Conservation (phyloP, 2,888 invertebrate genomes). For the Chrysomela aeneicollis region DNA sequence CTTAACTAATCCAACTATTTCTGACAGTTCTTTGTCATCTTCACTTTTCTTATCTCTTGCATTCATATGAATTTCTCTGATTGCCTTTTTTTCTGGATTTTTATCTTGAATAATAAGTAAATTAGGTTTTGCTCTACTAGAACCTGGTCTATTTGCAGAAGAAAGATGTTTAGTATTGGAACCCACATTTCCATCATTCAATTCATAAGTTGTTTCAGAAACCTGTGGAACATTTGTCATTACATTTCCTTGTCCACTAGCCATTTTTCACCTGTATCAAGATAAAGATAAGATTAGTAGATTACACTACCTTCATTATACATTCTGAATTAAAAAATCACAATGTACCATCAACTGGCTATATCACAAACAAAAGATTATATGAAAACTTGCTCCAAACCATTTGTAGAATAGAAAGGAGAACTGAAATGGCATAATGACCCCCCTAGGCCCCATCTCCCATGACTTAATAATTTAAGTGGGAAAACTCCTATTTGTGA, state of each 20-base stretch:
- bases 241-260: constrained; percentile 10
- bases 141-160: not conserved
- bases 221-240: not conserved
- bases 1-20: not conserved
- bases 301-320: too few relatives aligned
- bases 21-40: not conserved
- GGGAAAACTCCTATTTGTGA: too few relatives aligned
- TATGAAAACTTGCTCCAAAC: too few relatives aligned
- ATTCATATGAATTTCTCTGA: constrained; percentile 25
- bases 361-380: too few relatives aligned
- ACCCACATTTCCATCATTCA: not conserved
- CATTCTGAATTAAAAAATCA: too few relatives aligned
- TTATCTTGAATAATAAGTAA: constrained; percentile 2
- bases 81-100: not conserved
- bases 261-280: not conserved
- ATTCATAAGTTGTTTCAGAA: not conserved
- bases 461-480: too few relatives aligned
- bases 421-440: too few relatives aligned
- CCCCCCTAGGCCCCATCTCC: too few relatives aligned
- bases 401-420: too few relatives aligned
- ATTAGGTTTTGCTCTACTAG: constrained; percentile 9
- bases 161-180: not conserved
- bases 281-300: not conserved
- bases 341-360: too few relatives aligned
- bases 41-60: constrained; percentile 22